phyloP scores from a whole-genome alignment of 2,797 vertebrate species.

The Enteromius thamalakanensis region DNA sequence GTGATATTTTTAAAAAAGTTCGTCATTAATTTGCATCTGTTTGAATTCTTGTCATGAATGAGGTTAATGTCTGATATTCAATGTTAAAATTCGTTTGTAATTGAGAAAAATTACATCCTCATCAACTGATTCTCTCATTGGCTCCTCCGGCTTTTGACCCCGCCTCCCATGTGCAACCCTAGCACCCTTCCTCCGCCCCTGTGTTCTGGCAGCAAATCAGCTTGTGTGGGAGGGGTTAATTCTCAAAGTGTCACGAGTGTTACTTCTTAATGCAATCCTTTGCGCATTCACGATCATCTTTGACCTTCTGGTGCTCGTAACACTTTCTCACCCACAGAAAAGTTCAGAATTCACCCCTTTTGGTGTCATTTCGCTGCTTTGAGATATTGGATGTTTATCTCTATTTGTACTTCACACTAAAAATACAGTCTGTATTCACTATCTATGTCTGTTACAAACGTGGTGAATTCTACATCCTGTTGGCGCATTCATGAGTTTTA shows the following conservation, averaged over 20 bases:
- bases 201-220: slow-evolving; percentile 72
- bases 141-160: slow-evolving; percentile 47
- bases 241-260: slow-evolving; percentile 77
- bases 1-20: neutral
- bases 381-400: slow-evolving; percentile 57
- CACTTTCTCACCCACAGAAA: slow-evolving; percentile 66
- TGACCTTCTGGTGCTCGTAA: slow-evolving; percentile 66
- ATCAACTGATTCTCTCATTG: slow-evolving; percentile 37
- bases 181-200: slow-evolving; percentile 27
- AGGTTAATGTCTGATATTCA: slow-evolving; percentile 53
- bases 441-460: slow-evolving; percentile 54
- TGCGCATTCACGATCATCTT: slow-evolving; percentile 13
- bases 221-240: slow-evolving; percentile 71
- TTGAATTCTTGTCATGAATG: slow-evolving; percentile 36
- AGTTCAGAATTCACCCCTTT: slow-evolving; percentile 74
- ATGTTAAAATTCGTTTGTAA: slow-evolving; percentile 13
- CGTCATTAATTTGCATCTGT: neutral
- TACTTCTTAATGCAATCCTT: slow-evolving; percentile 39
- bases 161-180: slow-evolving; percentile 17
- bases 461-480: slow-evolving; percentile 5
- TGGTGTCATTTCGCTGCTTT: slow-evolving; percentile 60
- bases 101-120: slow-evolving; percentile 29
- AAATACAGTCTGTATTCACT: slow-evolving; percentile 61
- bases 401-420: slow-evolving; percentile 52
- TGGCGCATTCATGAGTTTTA: slow-evolving; percentile 2